phyloP scores from a whole-genome alignment of 1,140 invertebrate genomes.

The Drosophila equinoxialis region DNA sequence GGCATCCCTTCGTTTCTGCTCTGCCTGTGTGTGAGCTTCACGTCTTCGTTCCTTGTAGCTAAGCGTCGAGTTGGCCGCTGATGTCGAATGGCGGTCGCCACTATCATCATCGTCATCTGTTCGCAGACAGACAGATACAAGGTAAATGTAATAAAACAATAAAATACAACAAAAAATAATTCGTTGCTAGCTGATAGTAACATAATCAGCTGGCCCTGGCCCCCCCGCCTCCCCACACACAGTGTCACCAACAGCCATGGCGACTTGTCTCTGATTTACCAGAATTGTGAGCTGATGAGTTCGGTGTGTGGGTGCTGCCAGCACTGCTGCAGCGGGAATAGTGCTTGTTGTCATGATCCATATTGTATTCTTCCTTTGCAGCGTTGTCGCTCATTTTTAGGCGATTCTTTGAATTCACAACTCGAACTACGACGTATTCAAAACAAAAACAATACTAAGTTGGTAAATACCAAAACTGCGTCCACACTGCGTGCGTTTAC shows the following conservation, averaged over 20 bases:
- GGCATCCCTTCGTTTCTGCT: conserved; percentile 97
- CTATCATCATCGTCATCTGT: conserved; percentile 92
- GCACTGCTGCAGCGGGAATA: conserved; percentile 93
- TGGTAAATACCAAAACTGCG: too few species aligned
- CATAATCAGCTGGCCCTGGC: conserved; percentile 53
- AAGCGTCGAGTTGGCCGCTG: conserved; percentile 84
- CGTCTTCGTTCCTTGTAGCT: conserved; percentile 96
- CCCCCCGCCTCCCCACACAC: background rate
- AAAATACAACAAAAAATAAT: conserved; percentile 35
- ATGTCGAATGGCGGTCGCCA: conserved; percentile 84
- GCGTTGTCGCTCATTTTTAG: conserved; percentile 62
- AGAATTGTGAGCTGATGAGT: conserved; percentile 93
- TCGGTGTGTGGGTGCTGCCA: conserved; percentile 91
- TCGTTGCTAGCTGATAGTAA: conserved; percentile 27
- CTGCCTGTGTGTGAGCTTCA: conserved; percentile 98
- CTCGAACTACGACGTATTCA: conserved; percentile 57
- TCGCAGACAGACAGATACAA: conserved; percentile 25
- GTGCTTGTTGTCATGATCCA: conserved; percentile 86
- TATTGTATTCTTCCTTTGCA: conserved; percentile 58
- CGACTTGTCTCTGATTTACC: conserved; percentile 84
- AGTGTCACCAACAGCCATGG: conserved; percentile 34
- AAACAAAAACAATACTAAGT: conserved; percentile 46
- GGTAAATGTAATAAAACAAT: conserved; percentile 53
- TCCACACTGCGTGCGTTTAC: too few species aligned
- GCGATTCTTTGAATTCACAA: conserved; percentile 15